Percentiles rank a stretch among this genome's conserved stretches.
Conservation (phyloP, 2,113 vertebrate genomes). For the Scatophagus argus region DNA sequence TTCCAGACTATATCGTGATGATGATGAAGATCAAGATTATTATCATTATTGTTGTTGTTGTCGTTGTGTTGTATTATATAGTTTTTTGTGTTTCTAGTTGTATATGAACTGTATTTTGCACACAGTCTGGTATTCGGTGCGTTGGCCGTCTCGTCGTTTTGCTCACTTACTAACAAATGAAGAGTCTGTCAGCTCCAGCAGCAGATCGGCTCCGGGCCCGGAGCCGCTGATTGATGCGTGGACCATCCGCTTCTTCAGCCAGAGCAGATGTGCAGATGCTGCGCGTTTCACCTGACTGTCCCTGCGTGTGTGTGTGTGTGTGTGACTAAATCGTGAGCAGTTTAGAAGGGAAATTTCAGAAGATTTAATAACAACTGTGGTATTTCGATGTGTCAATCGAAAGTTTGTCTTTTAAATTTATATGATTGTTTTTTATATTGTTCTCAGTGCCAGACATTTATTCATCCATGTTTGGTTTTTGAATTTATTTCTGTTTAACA, state of each 20-base stretch:
- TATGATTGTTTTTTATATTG: not conserved
- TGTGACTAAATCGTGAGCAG: not conserved
- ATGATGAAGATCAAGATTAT: too few species aligned
- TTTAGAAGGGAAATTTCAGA: not conserved
- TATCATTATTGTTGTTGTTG: too few species aligned
- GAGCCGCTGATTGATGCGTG: constrained; percentile 60
- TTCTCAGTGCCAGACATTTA: too few species aligned
- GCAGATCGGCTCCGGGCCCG: constrained; percentile 28
- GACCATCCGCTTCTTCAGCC: constrained; percentile 21
- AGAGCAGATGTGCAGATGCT: constrained; percentile 22
- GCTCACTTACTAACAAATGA: constrained; percentile 64
- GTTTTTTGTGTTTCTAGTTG: not conserved
- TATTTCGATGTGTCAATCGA: not conserved
- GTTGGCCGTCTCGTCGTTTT: constrained; percentile 4
- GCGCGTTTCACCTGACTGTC: not conserved
- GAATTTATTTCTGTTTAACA: too few species aligned
- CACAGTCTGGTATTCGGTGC: not conserved
- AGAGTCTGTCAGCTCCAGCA: constrained; percentile 18
- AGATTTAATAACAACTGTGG: not conserved
- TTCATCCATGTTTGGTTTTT: too few species aligned
- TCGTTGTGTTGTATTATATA: too few species aligned
- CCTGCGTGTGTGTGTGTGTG: constrained; percentile 7
- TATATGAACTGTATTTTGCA: not conserved
- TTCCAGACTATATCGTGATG: not conserved
- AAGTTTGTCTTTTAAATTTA: not conserved